Percentiles rank a stretch among this genome's conserved stretches.
These are phyloP conservation scores for Porphyrio hochstetteri DNA, from an alignment of 2,113 vertebrate genomes.

Conservation along the genomic window DNA sequence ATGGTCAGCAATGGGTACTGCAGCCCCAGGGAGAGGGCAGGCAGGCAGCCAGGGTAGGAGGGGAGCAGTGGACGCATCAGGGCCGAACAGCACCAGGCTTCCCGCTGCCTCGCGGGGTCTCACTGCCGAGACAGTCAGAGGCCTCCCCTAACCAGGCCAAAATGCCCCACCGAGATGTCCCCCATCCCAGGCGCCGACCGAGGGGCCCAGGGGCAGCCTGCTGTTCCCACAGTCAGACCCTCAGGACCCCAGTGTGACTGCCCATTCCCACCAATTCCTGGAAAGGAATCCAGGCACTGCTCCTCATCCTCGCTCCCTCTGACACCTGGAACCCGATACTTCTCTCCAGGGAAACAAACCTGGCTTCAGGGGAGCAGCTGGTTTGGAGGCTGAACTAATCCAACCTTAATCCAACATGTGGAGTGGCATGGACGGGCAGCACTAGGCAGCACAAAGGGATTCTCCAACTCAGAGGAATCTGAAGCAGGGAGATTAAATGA, in stretches of 20 bases:
- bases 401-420: slow-evolving; percentile 5
- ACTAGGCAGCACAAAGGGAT: slow-evolving; percentile 16
- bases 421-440: not conserved
- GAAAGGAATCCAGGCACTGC: not conserved
- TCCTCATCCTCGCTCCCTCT: not conserved
- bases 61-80: not conserved
- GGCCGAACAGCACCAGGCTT: not conserved
- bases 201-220: not conserved
- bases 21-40: not conserved
- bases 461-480: slow-evolving; percentile 19
- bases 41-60: not conserved
- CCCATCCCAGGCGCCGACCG: not conserved
- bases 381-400: slow-evolving; percentile 16
- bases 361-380: slow-evolving; percentile 39
- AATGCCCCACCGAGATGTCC: not conserved
- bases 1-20: not conserved
- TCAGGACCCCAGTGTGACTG: not conserved
- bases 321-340: not conserved
- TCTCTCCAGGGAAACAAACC: slow-evolving; percentile 2
- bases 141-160: not conserved
- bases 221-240: not conserved
- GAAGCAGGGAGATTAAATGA: not conserved
- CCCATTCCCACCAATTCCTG: not conserved
- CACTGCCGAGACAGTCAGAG: not conserved
- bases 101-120: not conserved